A percentile compares a stretch with the other conserved stretches of the same genome.
Conservation (phyloP, 2,888 invertebrate species). For the Barypeithes pellucidus region DNA sequence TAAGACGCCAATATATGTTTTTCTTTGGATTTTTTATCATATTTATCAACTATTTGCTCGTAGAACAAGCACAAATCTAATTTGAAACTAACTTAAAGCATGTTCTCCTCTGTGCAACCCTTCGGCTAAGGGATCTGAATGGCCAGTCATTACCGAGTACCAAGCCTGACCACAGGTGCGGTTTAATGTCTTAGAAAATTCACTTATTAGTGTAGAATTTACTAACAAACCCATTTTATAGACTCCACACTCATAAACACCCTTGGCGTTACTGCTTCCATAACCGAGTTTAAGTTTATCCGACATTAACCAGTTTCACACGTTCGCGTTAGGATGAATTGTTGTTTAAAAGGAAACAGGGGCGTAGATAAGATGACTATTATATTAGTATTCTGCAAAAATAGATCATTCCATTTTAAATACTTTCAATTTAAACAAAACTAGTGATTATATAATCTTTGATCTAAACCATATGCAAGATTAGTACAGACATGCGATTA, state of each 20-base stretch:
- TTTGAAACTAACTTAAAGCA: neutral
- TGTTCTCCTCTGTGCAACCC: conserved; percentile 7
- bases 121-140: conserved; percentile 4
- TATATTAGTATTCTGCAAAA: too few relatives aligned
- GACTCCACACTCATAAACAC: conserved; percentile 37
- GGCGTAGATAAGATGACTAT: conserved; percentile 4
- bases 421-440: too few relatives aligned
- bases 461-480: too few relatives aligned
- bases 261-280: conserved; percentile 35
- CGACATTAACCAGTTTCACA: conserved; percentile 41
- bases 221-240: conserved; percentile 43
- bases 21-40: too few relatives aligned
- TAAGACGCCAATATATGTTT: too few relatives aligned
- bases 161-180: conserved; percentile 40
- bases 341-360: conserved; percentile 27
- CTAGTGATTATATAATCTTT: too few relatives aligned
- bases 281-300: conserved; percentile 39
- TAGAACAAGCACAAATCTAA: neutral
- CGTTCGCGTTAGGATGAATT: conserved; percentile 31
- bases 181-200: conserved; percentile 44
- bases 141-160: conserved; percentile 21
- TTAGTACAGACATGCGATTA: too few relatives aligned
- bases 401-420: too few relatives aligned
- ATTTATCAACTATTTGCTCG: neutral
- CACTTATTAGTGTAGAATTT: conserved; percentile 36